Conservation (phyloP, 2,888 invertebrate species). For the Ophion slaviceki region DNA sequence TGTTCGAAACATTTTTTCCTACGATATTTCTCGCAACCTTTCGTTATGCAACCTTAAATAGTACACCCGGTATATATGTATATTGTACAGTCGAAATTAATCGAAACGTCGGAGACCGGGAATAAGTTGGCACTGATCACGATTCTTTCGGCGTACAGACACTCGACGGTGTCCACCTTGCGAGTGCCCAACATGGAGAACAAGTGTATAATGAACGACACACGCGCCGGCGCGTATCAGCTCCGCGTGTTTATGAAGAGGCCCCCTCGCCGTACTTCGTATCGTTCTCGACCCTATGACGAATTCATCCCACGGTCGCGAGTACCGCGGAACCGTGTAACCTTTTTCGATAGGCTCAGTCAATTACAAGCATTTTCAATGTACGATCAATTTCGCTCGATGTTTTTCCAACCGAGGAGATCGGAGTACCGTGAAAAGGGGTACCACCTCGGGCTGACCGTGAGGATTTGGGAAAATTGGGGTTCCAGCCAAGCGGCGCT, state of each 20-base stretch:
- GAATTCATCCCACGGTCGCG: slow-evolving; percentile 25
- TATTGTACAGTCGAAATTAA: background rate
- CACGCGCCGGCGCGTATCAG: slow-evolving; percentile 2
- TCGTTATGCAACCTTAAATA: too few relatives aligned
- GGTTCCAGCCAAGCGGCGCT: too few relatives aligned
- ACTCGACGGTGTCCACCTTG: slow-evolving; percentile 41
- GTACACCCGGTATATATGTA: background rate
- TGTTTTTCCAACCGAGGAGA: background rate
- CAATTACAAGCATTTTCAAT: too few relatives aligned
- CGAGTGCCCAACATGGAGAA: slow-evolving; percentile 28
- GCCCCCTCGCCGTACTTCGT: background rate
- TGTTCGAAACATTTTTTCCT: too few relatives aligned
- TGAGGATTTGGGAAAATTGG: too few relatives aligned
- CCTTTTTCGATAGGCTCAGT: background rate
- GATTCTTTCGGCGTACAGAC: slow-evolving; percentile 39
- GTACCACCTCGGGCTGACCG: too few relatives aligned
- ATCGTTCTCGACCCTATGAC: slow-evolving; percentile 17
- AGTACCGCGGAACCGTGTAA: background rate
- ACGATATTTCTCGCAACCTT: too few relatives aligned
- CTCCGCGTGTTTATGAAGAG: background rate
- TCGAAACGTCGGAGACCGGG: slow-evolving; percentile 21
- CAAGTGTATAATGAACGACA: slow-evolving; percentile 10
- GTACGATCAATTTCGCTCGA: too few relatives aligned
- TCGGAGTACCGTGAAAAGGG: background rate
- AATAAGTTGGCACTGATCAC: slow-evolving; percentile 40